Percentiles rank a stretch among this genome's conserved stretches.
Conservation (phyloP, 1,140 invertebrate species). For the Zaprionus africanus region DNA sequence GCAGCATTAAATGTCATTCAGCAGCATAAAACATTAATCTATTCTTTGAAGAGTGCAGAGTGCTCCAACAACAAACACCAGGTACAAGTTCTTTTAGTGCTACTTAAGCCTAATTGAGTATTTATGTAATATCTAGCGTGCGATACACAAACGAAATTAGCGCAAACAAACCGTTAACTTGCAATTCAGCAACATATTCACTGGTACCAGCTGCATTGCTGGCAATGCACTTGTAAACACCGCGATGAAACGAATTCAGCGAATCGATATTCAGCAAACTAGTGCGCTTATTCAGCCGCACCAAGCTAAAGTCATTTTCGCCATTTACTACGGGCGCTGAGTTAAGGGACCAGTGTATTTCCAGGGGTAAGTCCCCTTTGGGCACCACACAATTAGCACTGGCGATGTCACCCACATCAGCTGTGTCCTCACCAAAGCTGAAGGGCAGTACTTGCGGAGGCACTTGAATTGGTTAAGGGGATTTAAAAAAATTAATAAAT, state of each 20-base stretch:
- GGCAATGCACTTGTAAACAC: constrained; percentile 86
- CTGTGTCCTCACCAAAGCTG: constrained; percentile 85
- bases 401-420: constrained; percentile 86
- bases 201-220: constrained; percentile 86
- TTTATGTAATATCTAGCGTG: constrained; percentile 48
- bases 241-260: constrained; percentile 85
- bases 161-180: constrained; percentile 86
- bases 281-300: constrained; percentile 68
- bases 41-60: constrained; percentile 18
- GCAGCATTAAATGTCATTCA: constrained; percentile 20
- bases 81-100: constrained; percentile 36
- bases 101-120: constrained; percentile 38
- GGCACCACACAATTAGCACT: constrained; percentile 86
- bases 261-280: constrained; percentile 81
- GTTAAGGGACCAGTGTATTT: constrained; percentile 85
- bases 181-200: constrained; percentile 85
- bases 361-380: constrained; percentile 86
- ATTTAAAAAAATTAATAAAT: constrained; percentile 44
- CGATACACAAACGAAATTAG: constrained; percentile 28
- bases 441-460: constrained; percentile 86
- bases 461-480: constrained; percentile 58
- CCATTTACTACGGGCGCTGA: constrained; percentile 71
- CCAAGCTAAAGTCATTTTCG: constrained; percentile 70
- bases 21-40: constrained; percentile 7
- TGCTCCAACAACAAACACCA: constrained; percentile 63